Conservation (phyloP, 2,797 vertebrate genomes). For the Poecile montanus region DNA sequence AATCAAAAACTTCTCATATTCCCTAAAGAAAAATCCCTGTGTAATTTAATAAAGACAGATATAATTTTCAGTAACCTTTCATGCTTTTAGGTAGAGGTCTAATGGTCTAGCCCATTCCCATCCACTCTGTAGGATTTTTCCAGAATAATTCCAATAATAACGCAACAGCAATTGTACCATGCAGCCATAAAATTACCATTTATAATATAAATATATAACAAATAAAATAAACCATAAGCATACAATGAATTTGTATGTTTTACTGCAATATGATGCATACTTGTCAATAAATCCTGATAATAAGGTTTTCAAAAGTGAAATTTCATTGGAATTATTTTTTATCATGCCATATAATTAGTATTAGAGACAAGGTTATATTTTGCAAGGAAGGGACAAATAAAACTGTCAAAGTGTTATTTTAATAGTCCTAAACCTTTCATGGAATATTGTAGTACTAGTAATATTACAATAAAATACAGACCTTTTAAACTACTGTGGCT, state of each 20-base stretch:
- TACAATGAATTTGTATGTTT: slow-evolving; percentile 15
- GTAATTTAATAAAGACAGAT: neutral
- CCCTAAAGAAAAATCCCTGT: neutral
- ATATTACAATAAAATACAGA: slow-evolving; percentile 15
- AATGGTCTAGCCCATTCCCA: neutral
- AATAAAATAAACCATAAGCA: slow-evolving; percentile 17
- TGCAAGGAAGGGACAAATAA: slow-evolving; percentile 50
- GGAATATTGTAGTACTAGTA: slow-evolving; percentile 12
- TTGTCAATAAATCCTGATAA: slow-evolving; percentile 44
- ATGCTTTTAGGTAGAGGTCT: neutral
- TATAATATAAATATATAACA: neutral
- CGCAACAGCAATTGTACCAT: neutral
- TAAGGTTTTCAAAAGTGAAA: slow-evolving; percentile 41
- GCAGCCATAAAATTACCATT: neutral
- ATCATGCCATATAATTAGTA: neutral
- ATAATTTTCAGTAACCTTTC: neutral
- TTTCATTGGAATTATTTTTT: slow-evolving; percentile 20
- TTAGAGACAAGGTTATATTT: slow-evolving; percentile 1
- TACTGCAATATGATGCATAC: neutral
- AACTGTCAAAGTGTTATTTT: slow-evolving; percentile 46
- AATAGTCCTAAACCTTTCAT: slow-evolving; percentile 21
- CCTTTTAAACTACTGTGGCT: slow-evolving; percentile 31
- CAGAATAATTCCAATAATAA: neutral
- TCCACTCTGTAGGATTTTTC: neutral
- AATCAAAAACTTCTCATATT: neutral